Conservation (phyloP, 2,888 invertebrate species). For the Drosophila merina region DNA sequence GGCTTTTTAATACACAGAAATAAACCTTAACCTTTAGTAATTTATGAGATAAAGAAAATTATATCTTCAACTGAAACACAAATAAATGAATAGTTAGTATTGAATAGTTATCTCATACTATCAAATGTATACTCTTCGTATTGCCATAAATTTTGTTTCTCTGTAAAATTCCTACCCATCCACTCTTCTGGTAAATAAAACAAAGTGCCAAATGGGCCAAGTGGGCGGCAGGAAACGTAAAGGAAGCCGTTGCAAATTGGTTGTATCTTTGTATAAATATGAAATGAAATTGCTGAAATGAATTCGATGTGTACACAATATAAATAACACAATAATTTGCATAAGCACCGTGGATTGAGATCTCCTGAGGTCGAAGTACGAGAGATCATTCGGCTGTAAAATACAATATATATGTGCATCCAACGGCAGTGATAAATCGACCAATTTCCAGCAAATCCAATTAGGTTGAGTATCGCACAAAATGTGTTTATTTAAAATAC, state of each 20-base stretch:
- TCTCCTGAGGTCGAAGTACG: constrained; percentile 17
- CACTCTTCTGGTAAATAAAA: constrained; percentile 67
- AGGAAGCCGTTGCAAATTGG: constrained; percentile 36
- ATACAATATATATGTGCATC: constrained; percentile 1
- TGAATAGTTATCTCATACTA: no score
- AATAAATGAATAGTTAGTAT: no score
- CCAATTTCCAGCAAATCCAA: constrained; percentile 47
- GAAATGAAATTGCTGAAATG: constrained; percentile 35
- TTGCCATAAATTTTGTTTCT: background rate
- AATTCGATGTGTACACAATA: constrained; percentile 39
- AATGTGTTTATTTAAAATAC: constrained; percentile 25
- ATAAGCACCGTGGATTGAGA: constrained; percentile 37
- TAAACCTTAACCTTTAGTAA: background rate
- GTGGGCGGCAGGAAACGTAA: constrained; percentile 18
- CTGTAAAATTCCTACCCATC: constrained; percentile 15
- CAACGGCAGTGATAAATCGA: constrained; percentile 40
- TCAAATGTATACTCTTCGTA: no score
- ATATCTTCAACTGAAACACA: no score
- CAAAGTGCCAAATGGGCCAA: constrained; percentile 41
- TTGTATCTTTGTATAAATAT: constrained; percentile 35
- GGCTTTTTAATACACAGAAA: background rate
- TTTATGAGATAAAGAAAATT: no score
- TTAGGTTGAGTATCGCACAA: constrained; percentile 31
- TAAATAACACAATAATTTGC: constrained; percentile 41
- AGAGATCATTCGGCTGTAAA: constrained; percentile 37